A percentile compares a stretch with the other conserved stretches of the same genome.
phyloP scores from a whole-genome alignment of 2,888 invertebrate species.

The Lithophane leautieri region DNA sequence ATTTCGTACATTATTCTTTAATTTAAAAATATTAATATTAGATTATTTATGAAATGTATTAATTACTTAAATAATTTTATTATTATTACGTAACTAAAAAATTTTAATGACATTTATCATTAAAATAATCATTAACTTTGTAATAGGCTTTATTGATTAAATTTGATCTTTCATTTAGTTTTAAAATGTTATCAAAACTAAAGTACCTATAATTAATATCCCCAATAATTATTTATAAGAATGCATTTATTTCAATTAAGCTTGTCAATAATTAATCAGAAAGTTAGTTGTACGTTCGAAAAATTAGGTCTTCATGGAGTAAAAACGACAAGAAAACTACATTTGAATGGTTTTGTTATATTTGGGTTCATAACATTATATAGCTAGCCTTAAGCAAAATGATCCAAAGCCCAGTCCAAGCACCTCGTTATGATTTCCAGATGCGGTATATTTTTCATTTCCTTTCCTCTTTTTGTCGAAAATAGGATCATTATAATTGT shows the following conservation, averaged over 20 bases:
- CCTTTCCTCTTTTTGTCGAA: slow-evolving; percentile 23
- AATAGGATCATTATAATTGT: slow-evolving; percentile 50
- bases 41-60: too few species aligned
- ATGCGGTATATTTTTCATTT: slow-evolving; percentile 25
- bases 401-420: neutral
- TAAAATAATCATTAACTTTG: too few species aligned
- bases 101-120: too few species aligned
- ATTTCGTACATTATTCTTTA: too few species aligned
- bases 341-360: neutral
- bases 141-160: too few species aligned
- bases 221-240: neutral
- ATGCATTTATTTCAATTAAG: neutral
- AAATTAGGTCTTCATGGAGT: neutral
- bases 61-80: too few species aligned
- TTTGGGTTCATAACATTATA: neutral
- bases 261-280: neutral
- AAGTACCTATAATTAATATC: too few species aligned
- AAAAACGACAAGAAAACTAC: neutral
- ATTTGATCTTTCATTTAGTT: too few species aligned
- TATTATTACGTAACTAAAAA: too few species aligned
- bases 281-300: neutral
- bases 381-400: slow-evolving; percentile 4
- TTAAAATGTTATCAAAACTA: too few species aligned
- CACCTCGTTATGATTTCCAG: slow-evolving; percentile 18
- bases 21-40: too few species aligned